Evolutionary conservation across 1,140 invertebrate species (phyloP), one percentile per base, ranked within the genome.

Genomic region (Rhizoglyphus robini): DNA sequence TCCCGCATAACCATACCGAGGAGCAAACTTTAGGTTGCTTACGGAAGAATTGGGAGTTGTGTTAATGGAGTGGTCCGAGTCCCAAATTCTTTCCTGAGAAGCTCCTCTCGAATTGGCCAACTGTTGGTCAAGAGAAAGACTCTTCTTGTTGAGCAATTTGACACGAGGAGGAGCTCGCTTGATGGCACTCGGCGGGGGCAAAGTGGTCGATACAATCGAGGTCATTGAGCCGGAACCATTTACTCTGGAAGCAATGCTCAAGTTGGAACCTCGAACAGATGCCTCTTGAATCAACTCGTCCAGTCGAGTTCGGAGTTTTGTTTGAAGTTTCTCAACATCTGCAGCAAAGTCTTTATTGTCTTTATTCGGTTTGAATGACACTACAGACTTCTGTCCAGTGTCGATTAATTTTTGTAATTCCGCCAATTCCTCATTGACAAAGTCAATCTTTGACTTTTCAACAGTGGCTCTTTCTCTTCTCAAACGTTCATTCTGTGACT

Each of bases 401-500:
- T 65, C 63, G 15, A 64, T 18, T 34, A 63, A n/a, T 48, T 46
- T 65, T 8, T 5, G 15, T 2, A 48, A 47, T 18, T 47, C 20
- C 29, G 48, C 65, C 25, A 69, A 62, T 27, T 68, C 47, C 27
- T 61, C 47, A 4, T 49, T 41, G 0, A 69, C 34, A 18, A 68
- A 59, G 13, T 51, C 41, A 1, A 67, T 57, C 47, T 67, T 69
- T 23, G 41, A 47, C 49, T 83, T 82, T 70, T 92, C 88, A 69
- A 86, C 83, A 2, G 85, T 80, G 72, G 92, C 88, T 67, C 88
- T 88, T 73, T 95, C 90, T 41, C 88, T 79, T 49, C 88, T 79
- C 66, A 93, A 78, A 72, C 92, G 90, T 69, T 93, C 90, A 73
- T 91, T 92, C 46, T 89, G 88, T n/a, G 88, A 90, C 46, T 90